Conservation (phyloP, 2,888 invertebrate genomes). For the Clunio marinus region DNA sequence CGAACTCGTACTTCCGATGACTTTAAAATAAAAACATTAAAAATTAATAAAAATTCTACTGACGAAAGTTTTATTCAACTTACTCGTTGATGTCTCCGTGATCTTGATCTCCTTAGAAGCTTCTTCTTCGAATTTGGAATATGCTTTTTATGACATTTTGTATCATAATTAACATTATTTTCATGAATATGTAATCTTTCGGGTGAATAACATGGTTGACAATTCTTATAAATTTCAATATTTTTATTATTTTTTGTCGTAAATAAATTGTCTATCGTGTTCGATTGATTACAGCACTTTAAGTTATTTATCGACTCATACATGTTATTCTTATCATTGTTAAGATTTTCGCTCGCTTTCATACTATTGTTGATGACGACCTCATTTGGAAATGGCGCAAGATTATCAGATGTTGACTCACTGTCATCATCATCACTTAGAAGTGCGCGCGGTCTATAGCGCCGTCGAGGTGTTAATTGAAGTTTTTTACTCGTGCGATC, state of each 20-base stretch:
- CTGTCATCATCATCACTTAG: slow-evolving; percentile 18
- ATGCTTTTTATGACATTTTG: slow-evolving; percentile 47
- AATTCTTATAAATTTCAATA: slow-evolving; percentile 21
- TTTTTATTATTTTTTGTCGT: slow-evolving; percentile 25
- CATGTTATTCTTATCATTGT: slow-evolving; percentile 45
- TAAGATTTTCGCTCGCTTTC: neutral
- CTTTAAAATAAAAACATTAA: neutral
- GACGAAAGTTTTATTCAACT: slow-evolving; percentile 37
- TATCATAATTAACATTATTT: neutral
- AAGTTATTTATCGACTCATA: slow-evolving; percentile 50
- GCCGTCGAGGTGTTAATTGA: slow-evolving; percentile 20
- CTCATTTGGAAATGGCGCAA: slow-evolving; percentile 4
- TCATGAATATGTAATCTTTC: slow-evolving; percentile 15
- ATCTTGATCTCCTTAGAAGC: slow-evolving; percentile 48
- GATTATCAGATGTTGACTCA: slow-evolving; percentile 24
- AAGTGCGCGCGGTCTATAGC: neutral
- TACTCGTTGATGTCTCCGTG: slow-evolving; percentile 51
- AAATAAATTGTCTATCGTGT: slow-evolving; percentile 22
- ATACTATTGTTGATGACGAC: neutral
- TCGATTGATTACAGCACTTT: slow-evolving; percentile 44
- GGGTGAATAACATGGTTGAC: neutral
- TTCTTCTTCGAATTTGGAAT: slow-evolving; percentile 50
- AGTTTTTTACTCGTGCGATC: slow-evolving; percentile 14
- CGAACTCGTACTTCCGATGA: slow-evolving; percentile 47
- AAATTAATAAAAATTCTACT: neutral